Evolutionary conservation across 2,888 invertebrate species (phyloP), one percentile per base, ranked within the genome.

Genomic region (Stictocephala bisonia): DNA sequence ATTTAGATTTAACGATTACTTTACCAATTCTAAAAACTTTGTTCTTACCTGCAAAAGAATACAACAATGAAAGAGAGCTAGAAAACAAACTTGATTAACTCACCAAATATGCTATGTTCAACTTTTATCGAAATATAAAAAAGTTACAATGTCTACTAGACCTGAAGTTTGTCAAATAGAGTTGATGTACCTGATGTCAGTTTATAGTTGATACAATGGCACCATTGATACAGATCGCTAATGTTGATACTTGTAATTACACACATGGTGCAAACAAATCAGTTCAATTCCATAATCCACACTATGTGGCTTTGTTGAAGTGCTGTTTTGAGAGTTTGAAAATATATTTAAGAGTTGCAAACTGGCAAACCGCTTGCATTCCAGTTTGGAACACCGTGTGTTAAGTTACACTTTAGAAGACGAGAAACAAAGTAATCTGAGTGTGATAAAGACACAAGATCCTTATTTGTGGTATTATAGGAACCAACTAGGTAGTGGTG

Each of bases 181-280:
- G 56, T 75, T 73, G 51, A 35, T 80, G 41, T 77, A 72, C 69
- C 51, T 81, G 31, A 71, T 78, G 79, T 2, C 78, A 79, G 26
- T 72, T 75, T 1, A 75, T 80, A 0, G 81, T 82, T 11, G 79
- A 81, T 64, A 71, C 74, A 6, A 44, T 77, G 29, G 76, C 79
- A n/a, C 74, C 77, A 1, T 74, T 82, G 15, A 20, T 81, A 11
- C 73, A 80, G n/a, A 78, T 81, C n/a, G 78, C 80, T 0, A 75
- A 75, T 22, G 60, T 80, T 0, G 76, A 78, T 6, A 72, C 71
- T 7, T 18, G 41, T 13, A 20, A 24, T n/a, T 66, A 41, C 26
- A 22, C 13, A 24, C 26, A 66, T 66, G 44, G 66, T 9, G 70
- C 70, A 56, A 77, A 77, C 53, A 40, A 35, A 27, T 71, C 48